phyloP scores from a whole-genome alignment of 2,888 invertebrate genomes.

The Falcaria lacertinaria region DNA sequence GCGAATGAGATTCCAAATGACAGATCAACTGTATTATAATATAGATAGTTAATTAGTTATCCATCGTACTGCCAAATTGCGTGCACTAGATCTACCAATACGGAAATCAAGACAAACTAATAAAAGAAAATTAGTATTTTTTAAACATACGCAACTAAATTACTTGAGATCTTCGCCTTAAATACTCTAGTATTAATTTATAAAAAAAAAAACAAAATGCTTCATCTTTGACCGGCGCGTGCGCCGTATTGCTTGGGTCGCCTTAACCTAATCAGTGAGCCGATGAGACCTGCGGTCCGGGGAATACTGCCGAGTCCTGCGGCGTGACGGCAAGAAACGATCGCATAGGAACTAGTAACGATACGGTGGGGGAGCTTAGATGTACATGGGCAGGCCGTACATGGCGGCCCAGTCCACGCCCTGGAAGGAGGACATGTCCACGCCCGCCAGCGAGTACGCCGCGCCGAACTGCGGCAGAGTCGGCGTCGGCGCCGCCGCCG shows the following conservation, averaged over 20 bases:
- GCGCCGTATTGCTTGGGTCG: conserved; percentile 49
- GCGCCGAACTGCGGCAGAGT: conserved; percentile 83
- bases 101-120: conserved; percentile 48
- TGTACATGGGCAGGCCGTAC: conserved; percentile 97
- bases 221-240: conserved; percentile 61
- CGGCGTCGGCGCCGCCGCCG: conserved; percentile 75
- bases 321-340: conserved; percentile 39
- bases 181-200: conserved; percentile 33
- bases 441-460: conserved; percentile 91
- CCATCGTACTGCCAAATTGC: conserved; percentile 56
- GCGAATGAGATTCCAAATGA: conserved; percentile 49
- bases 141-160: conserved; percentile 53
- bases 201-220: conserved; percentile 61
- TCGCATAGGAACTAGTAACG: conserved; percentile 17
- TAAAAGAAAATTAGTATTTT: conserved; percentile 28
- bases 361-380: conserved; percentile 68
- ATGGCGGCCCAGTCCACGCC: conserved; percentile 94
- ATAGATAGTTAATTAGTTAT: conserved; percentile 11
- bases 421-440: conserved; percentile 95
- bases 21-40: conserved; percentile 30
- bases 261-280: conserved; percentile 52
- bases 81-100: conserved; percentile 61
- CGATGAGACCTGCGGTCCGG: conserved; percentile 32
- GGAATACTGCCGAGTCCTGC: conserved; percentile 7
- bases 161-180: conserved; percentile 75